These are phyloP conservation scores for Conopomorpha cramerella DNA, from an alignment of 1,140 invertebrate species.

Conservation along the genomic window DNA sequence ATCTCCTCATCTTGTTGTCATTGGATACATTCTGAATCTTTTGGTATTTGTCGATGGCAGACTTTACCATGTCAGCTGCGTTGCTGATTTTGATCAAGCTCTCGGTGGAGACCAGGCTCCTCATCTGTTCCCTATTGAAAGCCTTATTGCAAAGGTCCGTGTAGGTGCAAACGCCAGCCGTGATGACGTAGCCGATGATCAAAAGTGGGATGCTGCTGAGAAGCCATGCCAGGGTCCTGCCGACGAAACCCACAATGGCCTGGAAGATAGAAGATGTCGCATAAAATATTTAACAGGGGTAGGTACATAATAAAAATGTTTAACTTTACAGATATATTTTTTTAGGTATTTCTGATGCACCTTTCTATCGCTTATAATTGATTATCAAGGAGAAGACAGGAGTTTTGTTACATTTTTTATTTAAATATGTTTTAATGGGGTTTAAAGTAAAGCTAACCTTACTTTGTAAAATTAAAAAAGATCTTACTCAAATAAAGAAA, in stretches of 20 bases:
- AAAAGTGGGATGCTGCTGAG: conserved; percentile 57
- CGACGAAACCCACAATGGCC: conserved; percentile 37
- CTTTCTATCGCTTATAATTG: too few relatives aligned
- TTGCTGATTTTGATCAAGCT: conserved; percentile 59
- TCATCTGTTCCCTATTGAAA: conserved; percentile 58
- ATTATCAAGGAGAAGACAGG: too few relatives aligned
- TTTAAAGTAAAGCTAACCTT: too few relatives aligned
- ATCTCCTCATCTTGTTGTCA: too few relatives aligned
- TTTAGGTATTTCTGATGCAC: too few relatives aligned
- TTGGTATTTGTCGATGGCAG: conserved; percentile 69
- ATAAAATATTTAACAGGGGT: too few relatives aligned
- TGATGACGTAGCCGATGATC: conserved; percentile 62
- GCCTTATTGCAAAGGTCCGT: conserved; percentile 68
- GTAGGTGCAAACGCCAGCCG: conserved; percentile 65
- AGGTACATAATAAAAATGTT: conserved; percentile 8
- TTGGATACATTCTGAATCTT: conserved; percentile 57
- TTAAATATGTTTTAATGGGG: too few relatives aligned
- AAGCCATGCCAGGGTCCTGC: conserved; percentile 28
- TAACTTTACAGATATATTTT: background rate
- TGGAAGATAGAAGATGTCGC: too few relatives aligned
- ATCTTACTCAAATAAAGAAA: too few relatives aligned
- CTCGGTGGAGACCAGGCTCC: conserved; percentile 55
- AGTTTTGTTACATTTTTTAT: too few relatives aligned
- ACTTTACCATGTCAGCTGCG: conserved; percentile 65
- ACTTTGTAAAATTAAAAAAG: too few relatives aligned